A percentile compares a stretch with the other conserved stretches of the same genome.
phyloP scores from a whole-genome alignment of 2,797 vertebrate genomes.

The Borostomias antarcticus region DNA sequence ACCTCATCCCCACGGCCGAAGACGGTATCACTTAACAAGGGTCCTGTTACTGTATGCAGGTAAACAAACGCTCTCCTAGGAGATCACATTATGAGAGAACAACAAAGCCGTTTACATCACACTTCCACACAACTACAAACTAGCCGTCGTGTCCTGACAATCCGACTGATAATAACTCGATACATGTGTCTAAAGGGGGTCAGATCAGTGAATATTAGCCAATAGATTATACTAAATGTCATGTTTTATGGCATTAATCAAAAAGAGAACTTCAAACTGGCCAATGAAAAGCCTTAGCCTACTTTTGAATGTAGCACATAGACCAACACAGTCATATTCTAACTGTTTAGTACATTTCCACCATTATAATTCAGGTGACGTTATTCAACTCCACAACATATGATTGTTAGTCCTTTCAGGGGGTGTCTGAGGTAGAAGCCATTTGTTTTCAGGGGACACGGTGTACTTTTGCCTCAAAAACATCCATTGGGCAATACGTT shows the following conservation, averaged over 20 bases:
- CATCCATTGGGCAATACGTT: constrained; percentile 56
- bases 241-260: not conserved
- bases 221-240: not conserved
- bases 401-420: constrained; percentile 6
- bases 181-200: too few species aligned
- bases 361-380: constrained; percentile 16
- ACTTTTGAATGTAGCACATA: constrained; percentile 9
- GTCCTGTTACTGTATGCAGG: not conserved
- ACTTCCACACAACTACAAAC: not conserved
- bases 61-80: not conserved
- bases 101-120: not conserved
- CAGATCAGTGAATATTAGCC: not conserved
- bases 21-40: constrained; percentile 17
- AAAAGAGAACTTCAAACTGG: not conserved
- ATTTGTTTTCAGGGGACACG: constrained; percentile 46
- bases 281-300: not conserved
- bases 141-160: too few species aligned
- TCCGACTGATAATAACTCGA: too few species aligned
- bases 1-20: constrained; percentile 42
- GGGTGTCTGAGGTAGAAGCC: not conserved
- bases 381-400: constrained; percentile 15
- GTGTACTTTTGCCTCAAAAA: constrained; percentile 52
- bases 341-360: constrained; percentile 25
- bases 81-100: not conserved
- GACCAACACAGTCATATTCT: constrained; percentile 13